Base-by-base conservation (phyloP, 2,113 vertebrate species). In the Charadrius vociferus region DNA sequence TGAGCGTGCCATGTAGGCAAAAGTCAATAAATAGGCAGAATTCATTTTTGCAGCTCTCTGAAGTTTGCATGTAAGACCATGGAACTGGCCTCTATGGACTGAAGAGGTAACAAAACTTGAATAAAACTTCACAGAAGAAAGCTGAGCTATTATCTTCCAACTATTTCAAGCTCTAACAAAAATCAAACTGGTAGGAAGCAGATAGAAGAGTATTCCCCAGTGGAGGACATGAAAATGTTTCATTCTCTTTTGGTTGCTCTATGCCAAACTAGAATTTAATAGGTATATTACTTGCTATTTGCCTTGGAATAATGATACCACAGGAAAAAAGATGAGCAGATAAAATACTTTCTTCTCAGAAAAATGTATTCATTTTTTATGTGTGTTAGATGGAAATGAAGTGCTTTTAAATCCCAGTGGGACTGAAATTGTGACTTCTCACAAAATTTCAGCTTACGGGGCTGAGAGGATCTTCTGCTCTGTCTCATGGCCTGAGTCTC, bases 81-180 rank as follows among this genome's bases (percentile, higher is more conserved):
- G 14, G 21, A 93, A 83, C 10, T 41, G 17, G 17, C 9, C 80
- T 86, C 41, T 74, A 9, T 17, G 21, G 67, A 86, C 41, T 41
- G 11, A 59, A 59, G 47, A 70, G 45, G 47, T 86, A 86, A 83
- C 92, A 88, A 94, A 93, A 80, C 37, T 61, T 73, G 78, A 93
- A 85, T 81, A 91, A 68, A 95, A 78, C 72, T 81, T 93, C 41
- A 47, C 23, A 55, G 81, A 91, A 86, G 36, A 81, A 95, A 89
- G 55, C 50, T 12, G 68, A 86, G 32, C 30, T 78, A 52, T 93
- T 90, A 14, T 86, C 7, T 88, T 61, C 49, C 27, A 81, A 78
- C 12, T 77, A 9, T 85, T 94, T 75, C 52, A 88, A 72, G 26
- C 39, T 88, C 58, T 68, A 80, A 73, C 29, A 86, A 62, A 95